Base-by-base conservation (phyloP, 2,888 invertebrate genomes). In the Perizoma flavofasciatum region DNA sequence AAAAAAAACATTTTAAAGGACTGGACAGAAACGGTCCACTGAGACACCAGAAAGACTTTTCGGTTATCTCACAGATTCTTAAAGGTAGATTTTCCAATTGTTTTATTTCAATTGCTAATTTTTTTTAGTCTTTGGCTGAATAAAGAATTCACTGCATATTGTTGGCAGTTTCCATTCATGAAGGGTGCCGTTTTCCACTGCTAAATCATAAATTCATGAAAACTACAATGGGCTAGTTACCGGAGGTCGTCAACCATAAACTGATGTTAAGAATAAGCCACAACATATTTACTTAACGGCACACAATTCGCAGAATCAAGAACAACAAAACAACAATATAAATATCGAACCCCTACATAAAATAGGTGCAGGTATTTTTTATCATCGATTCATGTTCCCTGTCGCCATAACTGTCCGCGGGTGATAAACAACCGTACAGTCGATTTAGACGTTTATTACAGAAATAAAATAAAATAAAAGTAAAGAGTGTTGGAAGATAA, bases 401-500 rank as follows among this genome's bases (percentile, higher is more conserved):
- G 68, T 68, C 68, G 63, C 66, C 63, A 65, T 68, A 65, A 68
- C 68, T 66, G 68, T 78, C 73, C 63, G 65, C 49, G 49, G 63
- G 68, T 75, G 82, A 85, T 84, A 85, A 83, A 83, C 73, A 74
- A 68, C 70, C 75, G 66, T 60, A 47, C 68, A 51, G 63, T 63
- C 77, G 75, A 87, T 86, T 85, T 85, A 87, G 86, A 85, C 80
- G 75, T 85, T 77, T 71, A 74, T 58, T 37, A 64, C 64, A 58
- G 48, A 66, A 63, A 67, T 62, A 65, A 63, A 70, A 63, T 58
- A 60, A 62, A 60, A 63, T 62, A 63, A 60, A 61, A 58, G 53
- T 59, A 61, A 57, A 63, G 59, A 58, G 48, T 43, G 59, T 55
- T 53, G 52, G 46, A 8, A 61, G 71, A 71, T 71, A 66, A 66